Conservation (phyloP, 2,888 invertebrate species). For the Tortrix viridana region DNA sequence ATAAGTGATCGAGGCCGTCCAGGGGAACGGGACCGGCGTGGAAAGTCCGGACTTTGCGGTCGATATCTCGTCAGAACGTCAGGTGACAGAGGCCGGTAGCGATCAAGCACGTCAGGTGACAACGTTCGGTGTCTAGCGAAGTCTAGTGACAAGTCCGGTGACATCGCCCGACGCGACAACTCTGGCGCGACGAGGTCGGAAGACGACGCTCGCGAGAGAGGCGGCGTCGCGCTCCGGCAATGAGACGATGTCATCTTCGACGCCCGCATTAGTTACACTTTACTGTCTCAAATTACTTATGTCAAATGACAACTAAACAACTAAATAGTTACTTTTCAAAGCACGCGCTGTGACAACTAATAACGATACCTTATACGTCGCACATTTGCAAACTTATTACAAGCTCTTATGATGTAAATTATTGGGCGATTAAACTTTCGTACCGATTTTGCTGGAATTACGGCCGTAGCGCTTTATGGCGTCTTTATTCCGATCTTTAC, state of each 20-base stretch:
- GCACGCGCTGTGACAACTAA: constrained; percentile 19
- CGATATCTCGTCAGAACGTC: constrained; percentile 61
- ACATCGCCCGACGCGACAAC: constrained; percentile 51
- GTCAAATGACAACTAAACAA: too few species aligned
- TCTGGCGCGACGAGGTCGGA: constrained; percentile 60
- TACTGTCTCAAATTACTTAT: not conserved
- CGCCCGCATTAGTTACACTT: constrained; percentile 67
- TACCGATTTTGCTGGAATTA: constrained; percentile 27
- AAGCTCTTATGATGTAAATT: constrained; percentile 33
- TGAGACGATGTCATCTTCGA: constrained; percentile 82
- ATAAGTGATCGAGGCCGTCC: constrained; percentile 90
- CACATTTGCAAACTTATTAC: constrained; percentile 35
- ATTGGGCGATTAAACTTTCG: constrained; percentile 28
- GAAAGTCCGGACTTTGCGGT: constrained; percentile 76
- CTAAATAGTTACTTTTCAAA: not conserved
- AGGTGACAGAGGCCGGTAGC: constrained; percentile 72
- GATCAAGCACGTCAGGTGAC: constrained; percentile 74
- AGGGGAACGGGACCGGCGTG: constrained; percentile 76
- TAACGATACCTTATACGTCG: constrained; percentile 26
- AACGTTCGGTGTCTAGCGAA: constrained; percentile 61
- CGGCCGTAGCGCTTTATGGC: constrained; percentile 24
- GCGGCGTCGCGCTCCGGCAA: constrained; percentile 79
- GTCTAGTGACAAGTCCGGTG: constrained; percentile 76
- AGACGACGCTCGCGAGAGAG: constrained; percentile 77
- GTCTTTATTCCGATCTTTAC: constrained; percentile 28